phyloP scores from a whole-genome alignment of 2,888 invertebrate species.

The Lasioglossum figueresi region DNA sequence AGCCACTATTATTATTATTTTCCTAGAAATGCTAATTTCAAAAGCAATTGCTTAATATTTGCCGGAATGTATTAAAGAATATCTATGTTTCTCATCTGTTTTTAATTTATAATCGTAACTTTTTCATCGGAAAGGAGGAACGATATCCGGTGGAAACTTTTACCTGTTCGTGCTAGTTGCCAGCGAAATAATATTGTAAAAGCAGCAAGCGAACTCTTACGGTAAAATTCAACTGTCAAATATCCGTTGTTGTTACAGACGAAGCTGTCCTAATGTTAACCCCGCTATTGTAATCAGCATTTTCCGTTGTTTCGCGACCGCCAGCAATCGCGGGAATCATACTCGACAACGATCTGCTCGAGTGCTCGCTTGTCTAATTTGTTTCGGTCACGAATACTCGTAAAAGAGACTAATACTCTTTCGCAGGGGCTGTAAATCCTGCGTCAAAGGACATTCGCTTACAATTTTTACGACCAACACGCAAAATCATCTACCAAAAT shows the following conservation, averaged over 20 bases:
- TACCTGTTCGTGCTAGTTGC: background rate
- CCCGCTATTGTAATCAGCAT: constrained; percentile 41
- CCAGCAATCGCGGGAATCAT: constrained; percentile 31
- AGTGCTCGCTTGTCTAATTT: constrained; percentile 36
- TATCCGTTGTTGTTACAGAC: constrained; percentile 5
- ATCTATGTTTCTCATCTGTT: background rate
- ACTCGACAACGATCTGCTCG: constrained; percentile 21
- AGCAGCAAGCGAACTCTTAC: constrained; percentile 50
- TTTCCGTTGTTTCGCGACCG: constrained; percentile 17
- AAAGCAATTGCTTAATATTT: background rate
- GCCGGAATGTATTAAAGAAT: background rate
- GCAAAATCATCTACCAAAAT: constrained; percentile 14
- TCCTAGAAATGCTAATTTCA: background rate
- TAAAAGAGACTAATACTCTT: constrained; percentile 40
- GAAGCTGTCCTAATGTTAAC: constrained; percentile 36
- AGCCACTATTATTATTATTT: background rate
- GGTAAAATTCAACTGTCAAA: constrained; percentile 48
- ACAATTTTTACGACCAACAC: constrained; percentile 21
- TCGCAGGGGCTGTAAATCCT: constrained; percentile 34
- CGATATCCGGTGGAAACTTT: background rate
- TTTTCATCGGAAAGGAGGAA: background rate
- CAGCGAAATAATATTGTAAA: constrained; percentile 20
- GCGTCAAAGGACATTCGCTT: constrained; percentile 23
- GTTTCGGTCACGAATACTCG: constrained; percentile 43
- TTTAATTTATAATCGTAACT: background rate